Evolutionary conservation across 2,113 vertebrate species (phyloP).

Genomic region (Chaetodon trifascialis): DNA sequence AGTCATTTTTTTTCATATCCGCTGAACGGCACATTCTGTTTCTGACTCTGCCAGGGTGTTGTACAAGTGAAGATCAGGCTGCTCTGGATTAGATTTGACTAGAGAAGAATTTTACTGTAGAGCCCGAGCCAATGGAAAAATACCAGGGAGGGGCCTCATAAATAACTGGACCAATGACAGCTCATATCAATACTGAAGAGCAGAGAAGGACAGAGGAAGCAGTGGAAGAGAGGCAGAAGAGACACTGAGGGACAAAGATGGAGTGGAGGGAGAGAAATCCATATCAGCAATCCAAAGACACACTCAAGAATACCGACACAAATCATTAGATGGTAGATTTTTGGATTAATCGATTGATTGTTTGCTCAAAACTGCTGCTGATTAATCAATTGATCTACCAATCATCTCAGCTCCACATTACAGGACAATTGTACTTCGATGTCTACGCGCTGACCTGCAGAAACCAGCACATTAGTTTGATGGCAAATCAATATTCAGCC

Average conservation of each 20-base stretch:
- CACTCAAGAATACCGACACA: not conserved
- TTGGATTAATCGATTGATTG: not conserved
- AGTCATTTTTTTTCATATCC: slow-evolving; percentile 13
- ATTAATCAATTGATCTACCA: not conserved
- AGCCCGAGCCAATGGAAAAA: slow-evolving; percentile 54
- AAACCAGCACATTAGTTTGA: no score
- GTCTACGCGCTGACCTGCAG: not conserved
- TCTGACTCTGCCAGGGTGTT: slow-evolving; percentile 2
- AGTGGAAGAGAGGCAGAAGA: slow-evolving; percentile 5
- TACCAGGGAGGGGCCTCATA: slow-evolving; percentile 54
- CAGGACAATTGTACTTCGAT: not conserved
- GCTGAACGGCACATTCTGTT: slow-evolving; percentile 7
- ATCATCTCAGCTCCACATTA: not conserved
- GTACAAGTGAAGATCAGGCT: slow-evolving; percentile 18
- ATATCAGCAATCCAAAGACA: not conserved
- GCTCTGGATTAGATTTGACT: slow-evolving; percentile 38
- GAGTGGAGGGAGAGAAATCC: not conserved
- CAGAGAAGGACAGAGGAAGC: slow-evolving; percentile 23
- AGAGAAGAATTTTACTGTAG: slow-evolving; percentile 34
- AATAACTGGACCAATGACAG: slow-evolving; percentile 64
- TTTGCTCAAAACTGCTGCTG: not conserved
- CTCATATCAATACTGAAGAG: slow-evolving; percentile 53
- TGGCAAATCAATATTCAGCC: not conserved
- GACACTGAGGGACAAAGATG: not conserved
- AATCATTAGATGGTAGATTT: not conserved